Percentiles rank a stretch among this genome's conserved stretches.
Evolutionary conservation across 2,888 invertebrate genomes (phyloP).

Genomic region (Campoletis raptor): DNA sequence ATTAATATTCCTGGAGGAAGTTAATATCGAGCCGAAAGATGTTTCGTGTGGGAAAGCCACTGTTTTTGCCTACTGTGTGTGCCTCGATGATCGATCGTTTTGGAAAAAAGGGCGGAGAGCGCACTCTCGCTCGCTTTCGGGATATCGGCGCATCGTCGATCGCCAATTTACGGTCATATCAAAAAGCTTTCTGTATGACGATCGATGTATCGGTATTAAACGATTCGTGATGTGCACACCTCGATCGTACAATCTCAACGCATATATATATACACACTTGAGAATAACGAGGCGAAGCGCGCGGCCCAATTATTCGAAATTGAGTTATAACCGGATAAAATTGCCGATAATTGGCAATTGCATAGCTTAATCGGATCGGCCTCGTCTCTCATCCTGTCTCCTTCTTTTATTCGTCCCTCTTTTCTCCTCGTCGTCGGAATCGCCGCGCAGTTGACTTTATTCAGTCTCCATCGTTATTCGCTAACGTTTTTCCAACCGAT

Average conservation of each 20-base stretch:
- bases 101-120: constrained; percentile 8
- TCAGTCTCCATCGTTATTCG: constrained; percentile 11
- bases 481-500: background rate
- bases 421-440: constrained; percentile 19
- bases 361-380: constrained; percentile 78
- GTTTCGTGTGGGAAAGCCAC: constrained; percentile 11
- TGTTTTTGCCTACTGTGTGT: constrained; percentile 25
- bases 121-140: background rate
- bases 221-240: constrained; percentile 62
- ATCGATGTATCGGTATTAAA: constrained; percentile 72
- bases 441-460: background rate
- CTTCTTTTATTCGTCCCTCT: constrained; percentile 32
- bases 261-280: constrained; percentile 10
- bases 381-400: constrained; percentile 30
- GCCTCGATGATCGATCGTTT: constrained; percentile 52
- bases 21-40: constrained; percentile 16
- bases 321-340: constrained; percentile 83
- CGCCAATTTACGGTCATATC: constrained; percentile 76
- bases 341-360: constrained; percentile 82
- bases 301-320: constrained; percentile 82
- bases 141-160: constrained; percentile 72
- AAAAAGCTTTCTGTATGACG: constrained; percentile 38
- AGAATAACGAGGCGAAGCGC: constrained; percentile 65
- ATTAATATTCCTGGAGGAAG: constrained; percentile 60
- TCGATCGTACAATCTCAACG: constrained; percentile 9